Evolutionary conservation across 2,888 invertebrate genomes (phyloP), one percentile per base, ranked within the genome.

Genomic region (Ariolimax columbianus): DNA sequence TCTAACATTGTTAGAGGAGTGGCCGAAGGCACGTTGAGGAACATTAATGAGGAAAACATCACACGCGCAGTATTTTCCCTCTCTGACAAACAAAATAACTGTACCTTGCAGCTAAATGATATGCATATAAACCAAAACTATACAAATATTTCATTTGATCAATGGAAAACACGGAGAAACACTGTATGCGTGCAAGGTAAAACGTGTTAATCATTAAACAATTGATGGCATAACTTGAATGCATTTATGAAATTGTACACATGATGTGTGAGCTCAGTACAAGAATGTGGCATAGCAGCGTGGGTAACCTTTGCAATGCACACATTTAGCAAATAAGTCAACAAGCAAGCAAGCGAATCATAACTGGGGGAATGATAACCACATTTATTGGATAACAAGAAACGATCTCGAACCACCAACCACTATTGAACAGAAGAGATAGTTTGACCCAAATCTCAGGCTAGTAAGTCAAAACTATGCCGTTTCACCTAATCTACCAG

Each of bases 201-300:
- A 66, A 30, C n/a, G 30, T 66, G 66, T n/a, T 30, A 66, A n/a
- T 66, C 66, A n/a, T 66, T n/a, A 66, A 66, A 66, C n/a, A 66
- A 66, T 66, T 66, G 33, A n/a, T 66, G 66, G n/a, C 11, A 66
- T 30, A 66, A n/a, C n/a, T 9, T 30, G 66, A 66, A n/a, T n/a
- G 66, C 30, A 11, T 30, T 66, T 30, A 66, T 30, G 66, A 66
- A 66, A 30, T 11, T 66, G 11, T 66, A 66, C 66, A 66, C 66
- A n/a, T 6, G 66, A n/a, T 0, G 66, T 6, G 66, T 66, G 30
- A 66, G 66, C 0, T 30, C 66, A 66, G 66, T 66, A 26, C 66
- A n/a, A 9, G 66, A n/a, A 66, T 66, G 30, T 66, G 66, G 66
- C 30, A 66, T 30, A 6, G 66, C 66, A 66, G 66, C 66, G 6